Evolutionary conservation across 1,140 invertebrate genomes (phyloP).

Genomic region (Drosophila sp.): DNA sequence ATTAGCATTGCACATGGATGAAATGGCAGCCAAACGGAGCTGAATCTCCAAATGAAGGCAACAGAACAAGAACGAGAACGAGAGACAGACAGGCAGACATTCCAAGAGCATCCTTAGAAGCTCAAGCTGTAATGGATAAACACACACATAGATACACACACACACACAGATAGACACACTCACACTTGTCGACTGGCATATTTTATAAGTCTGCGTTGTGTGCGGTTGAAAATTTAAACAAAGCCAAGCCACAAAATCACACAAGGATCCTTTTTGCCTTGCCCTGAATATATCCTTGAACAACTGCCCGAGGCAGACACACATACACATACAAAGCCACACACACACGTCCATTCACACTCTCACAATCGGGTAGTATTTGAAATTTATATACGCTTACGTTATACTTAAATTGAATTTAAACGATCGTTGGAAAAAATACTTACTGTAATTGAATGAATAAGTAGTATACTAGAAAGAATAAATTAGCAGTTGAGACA

Average conservation of each 20-base stretch:
- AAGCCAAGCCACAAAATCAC: conserved; percentile 60
- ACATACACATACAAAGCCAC: background rate
- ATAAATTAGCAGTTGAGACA: too few species aligned
- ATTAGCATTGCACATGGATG: conserved; percentile 62
- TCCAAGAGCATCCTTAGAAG: conserved; percentile 28
- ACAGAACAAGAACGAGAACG: background rate
- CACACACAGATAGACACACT: conserved; percentile 31
- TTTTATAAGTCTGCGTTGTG: conserved; percentile 66
- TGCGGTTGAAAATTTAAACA: conserved; percentile 77
- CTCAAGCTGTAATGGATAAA: conserved; percentile 68
- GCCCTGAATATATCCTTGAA: conserved; percentile 44
- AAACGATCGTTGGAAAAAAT: background rate
- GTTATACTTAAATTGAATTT: conserved; percentile 5
- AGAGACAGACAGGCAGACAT: conserved; percentile 26
- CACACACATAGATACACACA: conserved; percentile 11
- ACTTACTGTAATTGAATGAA: conserved; percentile 3
- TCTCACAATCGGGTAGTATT: conserved; percentile 3
- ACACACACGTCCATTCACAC: too few species aligned
- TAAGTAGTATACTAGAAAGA: background rate
- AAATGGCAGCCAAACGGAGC: conserved; percentile 58
- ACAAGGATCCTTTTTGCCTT: conserved; percentile 38
- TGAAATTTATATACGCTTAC: conserved; percentile 33
- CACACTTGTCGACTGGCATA: conserved; percentile 57
- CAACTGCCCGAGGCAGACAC: conserved; percentile 12
- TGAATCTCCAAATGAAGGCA: conserved; percentile 53